phyloP scores from a whole-genome alignment of 2,113 vertebrate genomes.

The Alethe castanea region DNA sequence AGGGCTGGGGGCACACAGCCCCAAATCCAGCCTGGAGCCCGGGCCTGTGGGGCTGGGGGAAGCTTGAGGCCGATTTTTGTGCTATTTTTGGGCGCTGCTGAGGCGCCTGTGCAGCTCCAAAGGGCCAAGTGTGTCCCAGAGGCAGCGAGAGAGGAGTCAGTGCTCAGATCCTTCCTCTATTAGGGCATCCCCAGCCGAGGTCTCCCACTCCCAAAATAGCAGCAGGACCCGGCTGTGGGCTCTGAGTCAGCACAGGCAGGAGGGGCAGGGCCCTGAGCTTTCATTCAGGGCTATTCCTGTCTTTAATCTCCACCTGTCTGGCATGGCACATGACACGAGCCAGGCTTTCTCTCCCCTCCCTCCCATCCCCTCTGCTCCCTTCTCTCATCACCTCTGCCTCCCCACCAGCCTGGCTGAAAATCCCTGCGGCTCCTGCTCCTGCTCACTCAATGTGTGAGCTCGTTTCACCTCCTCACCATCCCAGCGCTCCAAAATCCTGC shows the following conservation, averaged over 20 bases:
- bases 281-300: background rate
- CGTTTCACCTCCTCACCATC: fast-evolving
- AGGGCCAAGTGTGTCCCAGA: background rate
- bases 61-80: fast-evolving
- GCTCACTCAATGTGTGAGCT: background rate
- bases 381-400: background rate
- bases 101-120: background rate
- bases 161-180: background rate
- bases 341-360: background rate
- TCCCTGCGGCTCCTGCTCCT: background rate
- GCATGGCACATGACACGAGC: fast-evolving
- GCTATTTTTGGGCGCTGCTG: background rate
- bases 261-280: too few species aligned
- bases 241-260: background rate
- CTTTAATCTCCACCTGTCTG: fast-evolving
- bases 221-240: background rate
- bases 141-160: background rate
- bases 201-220: background rate
- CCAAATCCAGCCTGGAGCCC: background rate
- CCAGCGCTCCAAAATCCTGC: fast-evolving
- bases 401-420: fast-evolving
- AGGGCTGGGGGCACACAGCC: fast-evolving
- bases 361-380: fast-evolving
- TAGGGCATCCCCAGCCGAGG: background rate
- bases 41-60: fast-evolving